phyloP scores from a whole-genome alignment of 2,888 invertebrate genomes.

The Drosophila rellima region DNA sequence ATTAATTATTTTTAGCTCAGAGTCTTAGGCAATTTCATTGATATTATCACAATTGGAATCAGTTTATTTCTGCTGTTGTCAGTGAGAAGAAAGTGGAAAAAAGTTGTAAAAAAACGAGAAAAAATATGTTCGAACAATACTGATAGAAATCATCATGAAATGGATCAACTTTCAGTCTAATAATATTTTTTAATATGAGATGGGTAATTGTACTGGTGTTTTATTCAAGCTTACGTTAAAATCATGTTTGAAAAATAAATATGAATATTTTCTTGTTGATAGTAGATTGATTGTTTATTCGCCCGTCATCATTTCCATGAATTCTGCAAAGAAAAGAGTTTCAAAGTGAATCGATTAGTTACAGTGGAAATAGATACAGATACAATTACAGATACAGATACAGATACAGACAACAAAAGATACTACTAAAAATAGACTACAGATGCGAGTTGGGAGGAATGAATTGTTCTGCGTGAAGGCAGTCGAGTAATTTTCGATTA shows the following conservation, averaged over 20 bases:
- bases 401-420: slow-evolving; percentile 15
- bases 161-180: slow-evolving; percentile 5
- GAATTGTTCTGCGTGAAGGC: slow-evolving; percentile 6
- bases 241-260: slow-evolving; percentile 25
- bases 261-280: slow-evolving; percentile 10
- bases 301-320: slow-evolving; percentile 98
- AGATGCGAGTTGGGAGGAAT: slow-evolving; percentile 21
- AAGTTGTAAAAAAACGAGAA: too few relatives aligned
- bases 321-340: slow-evolving; percentile 89
- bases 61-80: too few relatives aligned
- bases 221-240: slow-evolving; percentile 16
- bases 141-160: neutral
- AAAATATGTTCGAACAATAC: too few relatives aligned
- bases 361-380: neutral
- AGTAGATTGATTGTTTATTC: slow-evolving; percentile 87
- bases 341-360: slow-evolving; percentile 38
- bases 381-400: slow-evolving; percentile 6
- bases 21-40: neutral
- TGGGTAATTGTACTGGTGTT: neutral
- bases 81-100: too few relatives aligned
- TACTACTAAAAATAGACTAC: slow-evolving; percentile 40
- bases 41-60: slow-evolving; percentile 3
- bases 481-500: slow-evolving; percentile 4
- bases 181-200: neutral
- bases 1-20: slow-evolving; percentile 3